phyloP scores from a whole-genome alignment of 2,113 vertebrate genomes.

The Marcusenius ussheri region DNA sequence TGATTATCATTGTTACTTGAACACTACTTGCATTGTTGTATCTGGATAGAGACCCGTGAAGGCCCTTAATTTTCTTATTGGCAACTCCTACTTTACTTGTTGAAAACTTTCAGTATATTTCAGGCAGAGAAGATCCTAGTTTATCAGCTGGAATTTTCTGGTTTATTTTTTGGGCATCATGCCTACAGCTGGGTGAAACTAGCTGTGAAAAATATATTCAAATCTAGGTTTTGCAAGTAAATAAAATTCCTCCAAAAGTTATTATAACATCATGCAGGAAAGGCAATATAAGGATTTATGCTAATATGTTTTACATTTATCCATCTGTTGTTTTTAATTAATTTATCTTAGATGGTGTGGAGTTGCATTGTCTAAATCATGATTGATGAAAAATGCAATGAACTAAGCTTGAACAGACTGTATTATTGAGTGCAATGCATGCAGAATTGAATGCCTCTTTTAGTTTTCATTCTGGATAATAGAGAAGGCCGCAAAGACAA shows the following conservation, averaged over 20 bases:
- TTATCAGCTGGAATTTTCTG: background rate
- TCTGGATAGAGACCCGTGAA: background rate
- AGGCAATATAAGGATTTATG: background rate
- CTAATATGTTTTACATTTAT: conserved; percentile 11
- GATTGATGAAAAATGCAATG: conserved; percentile 14
- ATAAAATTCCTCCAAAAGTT: background rate
- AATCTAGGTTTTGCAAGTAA: background rate
- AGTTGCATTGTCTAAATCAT: background rate
- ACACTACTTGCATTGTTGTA: background rate
- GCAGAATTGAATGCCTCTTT: background rate
- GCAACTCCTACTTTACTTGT: background rate
- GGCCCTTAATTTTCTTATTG: background rate
- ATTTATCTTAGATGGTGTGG: conserved; percentile 5
- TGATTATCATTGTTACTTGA: background rate
- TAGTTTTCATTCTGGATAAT: background rate
- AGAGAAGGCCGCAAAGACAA: background rate
- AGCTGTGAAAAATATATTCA: conserved; percentile 1
- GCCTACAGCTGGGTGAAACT: background rate
- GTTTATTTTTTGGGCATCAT: background rate
- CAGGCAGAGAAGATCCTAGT: background rate
- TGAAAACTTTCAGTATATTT: background rate
- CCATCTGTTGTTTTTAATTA: background rate
- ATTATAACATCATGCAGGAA: background rate
- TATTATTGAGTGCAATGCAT: background rate
- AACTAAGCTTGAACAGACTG: background rate